Evolutionary conservation across 2,888 invertebrate species (phyloP), one percentile per base, ranked within the genome.

Genomic region (Synanthedon vespiformis): DNA sequence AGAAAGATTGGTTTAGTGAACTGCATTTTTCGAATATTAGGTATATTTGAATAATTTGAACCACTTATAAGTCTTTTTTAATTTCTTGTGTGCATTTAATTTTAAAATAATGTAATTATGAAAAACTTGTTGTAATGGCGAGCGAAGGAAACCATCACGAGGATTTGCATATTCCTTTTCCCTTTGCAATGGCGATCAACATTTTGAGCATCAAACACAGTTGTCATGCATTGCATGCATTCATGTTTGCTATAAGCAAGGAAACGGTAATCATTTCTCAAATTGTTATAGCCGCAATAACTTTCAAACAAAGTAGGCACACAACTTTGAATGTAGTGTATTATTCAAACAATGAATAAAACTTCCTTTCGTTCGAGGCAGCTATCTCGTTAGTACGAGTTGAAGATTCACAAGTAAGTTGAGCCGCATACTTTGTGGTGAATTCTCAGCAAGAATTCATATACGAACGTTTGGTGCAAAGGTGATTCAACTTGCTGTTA

Each of bases 291-390:
- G 3, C 5, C 18, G 18, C 48, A 49, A 53, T 54, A 53, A 56
- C 55, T 58, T 56, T 54, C 55, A 60, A 62, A 60, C 59, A 59
- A 53, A 68, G 70, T 66, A 16, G 16, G 12, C 62, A 63, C 48
- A 8, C 65, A 65, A 62, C 57, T 64, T 66, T 56, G 56, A 59
- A 60, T 61, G 62, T 57, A 58, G 58, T 56, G 61, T 73, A 69
- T 75, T 78, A 77, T 74, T 69, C 71, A 73, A 74, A 74, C 73
- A 71, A 62, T 67, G 68, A 69, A 74, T 72, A 74, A 74, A 80
- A 80, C 83, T 78, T 83, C 82, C 80, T 74, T 70, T 71, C 61
- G 57, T 63, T 63, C 59, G 67, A 56, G 57, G 60, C 52, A 54
- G 58, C 55, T 68, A 66, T 68, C 60, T 62, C 56, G 55, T 54